phyloP scores from a whole-genome alignment of 2,888 invertebrate genomes.

The Bedellia somnulentella region DNA sequence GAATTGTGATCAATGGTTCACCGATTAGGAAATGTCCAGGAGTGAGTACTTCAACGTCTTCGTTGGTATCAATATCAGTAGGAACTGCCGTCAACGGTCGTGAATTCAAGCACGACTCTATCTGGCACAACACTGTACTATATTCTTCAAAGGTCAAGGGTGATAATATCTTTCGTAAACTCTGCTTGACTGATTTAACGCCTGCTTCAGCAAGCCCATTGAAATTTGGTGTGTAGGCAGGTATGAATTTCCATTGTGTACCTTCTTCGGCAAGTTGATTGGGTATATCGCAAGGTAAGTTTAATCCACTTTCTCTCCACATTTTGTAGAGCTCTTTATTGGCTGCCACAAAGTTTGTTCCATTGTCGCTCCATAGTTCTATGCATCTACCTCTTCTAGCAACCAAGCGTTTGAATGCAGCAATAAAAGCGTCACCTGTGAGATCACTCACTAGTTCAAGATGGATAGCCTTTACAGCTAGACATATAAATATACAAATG shows the following conservation, averaged over 20 bases:
- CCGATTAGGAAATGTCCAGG: conserved; percentile 1
- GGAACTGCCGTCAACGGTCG: conserved; percentile 8
- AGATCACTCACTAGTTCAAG: not conserved
- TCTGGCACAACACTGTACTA: conserved; percentile 10
- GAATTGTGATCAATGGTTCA: not conserved
- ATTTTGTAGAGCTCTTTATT: conserved; percentile 5
- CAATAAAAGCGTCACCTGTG: not conserved
- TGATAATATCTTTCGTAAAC: no score
- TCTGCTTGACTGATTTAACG: conserved; percentile 10
- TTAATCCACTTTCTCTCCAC: not conserved
- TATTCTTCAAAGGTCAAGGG: conserved; percentile 12
- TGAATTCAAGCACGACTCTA: conserved; percentile 14
- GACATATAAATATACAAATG: not conserved
- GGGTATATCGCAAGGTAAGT: not conserved
- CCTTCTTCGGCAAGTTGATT: not conserved
- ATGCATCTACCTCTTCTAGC: conserved; percentile 1
- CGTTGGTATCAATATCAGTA: no score
- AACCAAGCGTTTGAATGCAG: not conserved
- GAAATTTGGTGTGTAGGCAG: conserved; percentile 10
- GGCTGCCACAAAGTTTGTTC: conserved; percentile 10
- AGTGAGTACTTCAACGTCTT: conserved; percentile 3
- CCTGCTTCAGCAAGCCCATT: conserved; percentile 13
- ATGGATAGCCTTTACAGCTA: not conserved
- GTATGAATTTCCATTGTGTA: conserved; percentile 9
- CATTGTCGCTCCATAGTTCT: conserved; percentile 7